Evolutionary conservation across 1,140 invertebrate genomes (phyloP).

Genomic region (Pseudomyrmex concolor): DNA sequence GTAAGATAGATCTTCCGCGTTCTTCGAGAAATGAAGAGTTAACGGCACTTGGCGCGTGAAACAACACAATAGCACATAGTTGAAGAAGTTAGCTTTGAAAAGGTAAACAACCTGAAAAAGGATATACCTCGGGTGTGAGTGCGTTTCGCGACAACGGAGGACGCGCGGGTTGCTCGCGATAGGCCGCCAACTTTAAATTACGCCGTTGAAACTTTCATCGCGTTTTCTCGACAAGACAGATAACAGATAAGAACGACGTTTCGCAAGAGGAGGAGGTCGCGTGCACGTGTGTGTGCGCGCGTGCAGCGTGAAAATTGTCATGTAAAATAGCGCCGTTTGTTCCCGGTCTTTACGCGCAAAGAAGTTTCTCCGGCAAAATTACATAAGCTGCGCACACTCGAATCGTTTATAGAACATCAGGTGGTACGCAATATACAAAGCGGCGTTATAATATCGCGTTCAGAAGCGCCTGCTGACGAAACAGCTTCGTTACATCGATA

Average conservation of each 20-base stretch:
- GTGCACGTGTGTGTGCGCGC: slow-evolving; percentile 29
- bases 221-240: slow-evolving; percentile 64
- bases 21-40: background rate
- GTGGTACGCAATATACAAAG: background rate
- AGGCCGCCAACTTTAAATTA: slow-evolving; percentile 71
- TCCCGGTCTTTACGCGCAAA: slow-evolving; percentile 32
- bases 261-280: slow-evolving; percentile 25
- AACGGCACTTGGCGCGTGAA: background rate
- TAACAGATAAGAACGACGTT: slow-evolving; percentile 58
- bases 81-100: slow-evolving; percentile 26
- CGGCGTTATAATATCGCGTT: background rate
- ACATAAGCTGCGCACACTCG: background rate
- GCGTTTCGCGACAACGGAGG: background rate
- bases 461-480: slow-evolving; percentile 20
- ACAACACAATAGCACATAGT: slow-evolving; percentile 16
- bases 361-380: slow-evolving; percentile 37
- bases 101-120: slow-evolving; percentile 24
- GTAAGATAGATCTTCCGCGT: too few relatives aligned
- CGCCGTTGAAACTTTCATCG: slow-evolving; percentile 66
- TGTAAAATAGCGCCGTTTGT: slow-evolving; percentile 41
- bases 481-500: slow-evolving; percentile 19
- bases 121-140: slow-evolving; percentile 14
- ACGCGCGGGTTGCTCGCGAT: slow-evolving; percentile 49
- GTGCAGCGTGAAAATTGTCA: slow-evolving; percentile 58
- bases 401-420: background rate